Evolutionary conservation across 2,797 vertebrate species (phyloP).

Genomic region (Halcyon chelicuti): DNA sequence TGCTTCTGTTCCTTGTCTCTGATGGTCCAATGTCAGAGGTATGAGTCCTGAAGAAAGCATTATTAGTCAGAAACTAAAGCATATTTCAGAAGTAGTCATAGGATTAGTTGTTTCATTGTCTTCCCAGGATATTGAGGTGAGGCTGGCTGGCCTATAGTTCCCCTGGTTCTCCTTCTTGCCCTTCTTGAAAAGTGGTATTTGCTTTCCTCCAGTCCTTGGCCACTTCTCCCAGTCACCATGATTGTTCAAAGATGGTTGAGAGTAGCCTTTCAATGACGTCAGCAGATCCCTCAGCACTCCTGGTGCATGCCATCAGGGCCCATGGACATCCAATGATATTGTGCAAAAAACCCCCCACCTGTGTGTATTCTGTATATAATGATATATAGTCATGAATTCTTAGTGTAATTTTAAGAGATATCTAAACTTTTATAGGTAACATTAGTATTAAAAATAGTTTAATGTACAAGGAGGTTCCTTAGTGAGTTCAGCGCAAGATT

Average conservation of each 20-base stretch:
- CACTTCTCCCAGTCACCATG: fast-evolving
- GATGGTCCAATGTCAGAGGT: neutral
- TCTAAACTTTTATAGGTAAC: neutral
- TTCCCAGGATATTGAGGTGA: neutral
- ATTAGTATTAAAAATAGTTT: neutral
- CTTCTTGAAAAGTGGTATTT: neutral
- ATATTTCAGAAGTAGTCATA: neutral
- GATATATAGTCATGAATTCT: neutral
- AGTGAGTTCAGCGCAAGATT: neutral
- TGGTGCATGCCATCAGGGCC: neutral
- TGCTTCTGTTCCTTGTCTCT: neutral
- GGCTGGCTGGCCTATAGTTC: neutral
- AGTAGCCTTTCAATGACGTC: neutral
- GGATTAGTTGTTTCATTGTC: neutral
- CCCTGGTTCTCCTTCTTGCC: neutral
- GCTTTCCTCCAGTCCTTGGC: neutral
- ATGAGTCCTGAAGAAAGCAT: neutral
- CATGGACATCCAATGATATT: neutral
- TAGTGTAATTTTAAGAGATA: neutral
- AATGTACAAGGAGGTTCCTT: neutral
- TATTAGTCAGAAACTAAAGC: neutral
- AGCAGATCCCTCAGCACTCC: neutral
- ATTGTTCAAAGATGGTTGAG: neutral
- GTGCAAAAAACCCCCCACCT: neutral
- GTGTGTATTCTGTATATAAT: neutral